Evolutionary conservation across 2,113 vertebrate species (phyloP), one percentile per base, ranked within the genome.

Genomic region (Limnothrissa miodon): DNA sequence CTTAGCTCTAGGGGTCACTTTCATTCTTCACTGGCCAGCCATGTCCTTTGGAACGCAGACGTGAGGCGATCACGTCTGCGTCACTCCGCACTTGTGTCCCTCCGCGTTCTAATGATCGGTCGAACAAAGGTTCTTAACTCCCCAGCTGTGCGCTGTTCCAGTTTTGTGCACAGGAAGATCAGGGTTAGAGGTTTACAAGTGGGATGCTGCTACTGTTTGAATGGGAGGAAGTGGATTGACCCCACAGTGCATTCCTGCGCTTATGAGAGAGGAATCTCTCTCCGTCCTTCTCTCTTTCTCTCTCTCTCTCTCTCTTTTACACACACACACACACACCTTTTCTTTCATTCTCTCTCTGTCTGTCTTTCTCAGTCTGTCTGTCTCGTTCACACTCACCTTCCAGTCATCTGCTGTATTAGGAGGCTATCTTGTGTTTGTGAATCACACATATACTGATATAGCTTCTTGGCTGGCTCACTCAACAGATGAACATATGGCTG

Each of bases 201-300:
- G 80, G 82, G 86, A 89, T 84, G 84, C 53, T 81, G 87, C 85
- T 89, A 89, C 87, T 62, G 87, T 86, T 89, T 89, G 82, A 89
- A 87, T 85, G 21, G 84, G 51, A 84, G 86, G 87, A 87, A 87
- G 83, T 82, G 74, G 59, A 81, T 62, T 46, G 80, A 79, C 25
- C 83, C 44, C 44, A 62, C 44, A 25, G 36, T 53, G 39, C 66
- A 84, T 87, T 85, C 82, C 81, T 83, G 13, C 48, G 81, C 85
- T 78, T 21, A 78, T 39, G 59, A 6, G 25, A 53, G 51, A 6
- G 51, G 21, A 36, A 10, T 74, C 66, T 74, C 62, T 70, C 10
- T 70, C 29, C 36, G 3, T 17, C 9, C 13, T 13, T 70, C 29
- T 70, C 15, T 74, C 36, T 36, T 1, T 70, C 62, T 70, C 62